Evolutionary conservation across 2,888 invertebrate species (phyloP).

Genomic region (Cheilosia vulpina): DNA sequence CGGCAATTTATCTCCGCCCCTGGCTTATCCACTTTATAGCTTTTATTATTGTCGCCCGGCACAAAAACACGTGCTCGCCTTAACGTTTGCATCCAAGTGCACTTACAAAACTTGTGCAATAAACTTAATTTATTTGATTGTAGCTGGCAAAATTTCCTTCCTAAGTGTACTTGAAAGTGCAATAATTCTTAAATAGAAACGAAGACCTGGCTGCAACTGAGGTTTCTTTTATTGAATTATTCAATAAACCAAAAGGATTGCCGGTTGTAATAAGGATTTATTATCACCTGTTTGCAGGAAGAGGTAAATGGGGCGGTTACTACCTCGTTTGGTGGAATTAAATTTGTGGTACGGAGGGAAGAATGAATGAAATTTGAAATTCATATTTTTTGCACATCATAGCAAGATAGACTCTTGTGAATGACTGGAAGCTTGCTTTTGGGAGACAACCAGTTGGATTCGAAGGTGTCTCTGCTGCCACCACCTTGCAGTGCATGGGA

Average conservation of each 20-base stretch:
- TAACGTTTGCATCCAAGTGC: slow-evolving; percentile 32
- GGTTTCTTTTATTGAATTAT: slow-evolving; percentile 58
- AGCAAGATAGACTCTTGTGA: no score
- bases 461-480: no score
- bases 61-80: slow-evolving; percentile 51
- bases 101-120: slow-evolving; percentile 63
- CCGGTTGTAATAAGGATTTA: slow-evolving; percentile 44
- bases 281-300: slow-evolving; percentile 34
- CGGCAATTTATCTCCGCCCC: slow-evolving; percentile 63
- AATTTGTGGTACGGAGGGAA: neutral
- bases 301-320: neutral
- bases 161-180: slow-evolving; percentile 60
- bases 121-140: slow-evolving; percentile 74
- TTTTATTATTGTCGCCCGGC: slow-evolving; percentile 70
- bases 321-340: neutral
- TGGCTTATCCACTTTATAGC: slow-evolving; percentile 70
- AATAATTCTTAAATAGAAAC: slow-evolving; percentile 51
- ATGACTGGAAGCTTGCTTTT: no score
- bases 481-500: no score
- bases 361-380: neutral
- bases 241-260: slow-evolving; percentile 52
- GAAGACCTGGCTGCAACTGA: slow-evolving; percentile 30
- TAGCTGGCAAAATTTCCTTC: slow-evolving; percentile 62
- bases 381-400: neutral
- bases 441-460: no score